These are phyloP conservation scores for Campoplex nolae DNA, from an alignment of 2,888 invertebrate genomes.

Conservation along the genomic window DNA sequence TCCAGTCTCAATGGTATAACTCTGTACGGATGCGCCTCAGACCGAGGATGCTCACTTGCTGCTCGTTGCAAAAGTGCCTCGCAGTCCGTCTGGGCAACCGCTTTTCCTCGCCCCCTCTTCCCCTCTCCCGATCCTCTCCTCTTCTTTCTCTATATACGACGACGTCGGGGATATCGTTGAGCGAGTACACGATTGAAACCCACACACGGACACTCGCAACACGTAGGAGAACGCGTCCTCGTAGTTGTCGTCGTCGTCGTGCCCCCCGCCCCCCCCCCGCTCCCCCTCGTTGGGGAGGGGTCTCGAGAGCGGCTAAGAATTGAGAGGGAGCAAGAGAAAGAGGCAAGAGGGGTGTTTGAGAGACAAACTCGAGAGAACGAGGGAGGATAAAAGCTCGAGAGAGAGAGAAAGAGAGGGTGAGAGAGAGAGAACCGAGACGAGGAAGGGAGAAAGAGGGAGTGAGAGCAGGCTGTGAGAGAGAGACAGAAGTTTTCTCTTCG, in stretches of 20 bases:
- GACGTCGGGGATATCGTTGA: slow-evolving; percentile 30
- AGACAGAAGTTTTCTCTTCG: slow-evolving; percentile 46
- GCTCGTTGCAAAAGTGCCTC: slow-evolving; percentile 50
- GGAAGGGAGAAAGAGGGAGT: slow-evolving; percentile 53
- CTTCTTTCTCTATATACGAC: slow-evolving; percentile 35
- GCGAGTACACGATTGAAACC: slow-evolving; percentile 1
- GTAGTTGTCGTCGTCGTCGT: slow-evolving; percentile 9
- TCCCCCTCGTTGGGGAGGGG: slow-evolving; percentile 43
- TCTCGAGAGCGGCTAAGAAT: slow-evolving; percentile 53
- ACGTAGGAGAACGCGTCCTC: not conserved
- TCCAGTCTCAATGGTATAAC: slow-evolving; percentile 9
- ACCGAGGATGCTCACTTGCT: slow-evolving; percentile 52
- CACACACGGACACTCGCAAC: slow-evolving; percentile 16
- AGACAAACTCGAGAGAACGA: slow-evolving; percentile 34
- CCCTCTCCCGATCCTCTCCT: slow-evolving; percentile 7
- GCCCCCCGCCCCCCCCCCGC: not conserved
- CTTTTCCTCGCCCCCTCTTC: slow-evolving; percentile 25
- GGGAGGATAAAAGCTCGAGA: slow-evolving; percentile 52
- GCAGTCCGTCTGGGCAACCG: slow-evolving; percentile 48
- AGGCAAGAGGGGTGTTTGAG: slow-evolving; percentile 22
- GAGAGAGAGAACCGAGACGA: slow-evolving; percentile 31
- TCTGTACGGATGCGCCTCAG: not conserved
- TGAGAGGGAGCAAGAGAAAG: slow-evolving; percentile 37
- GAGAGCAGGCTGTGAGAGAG: not conserved
- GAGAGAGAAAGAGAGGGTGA: slow-evolving; percentile 45